Conservation (phyloP, 2,888 invertebrate genomes). For the Melolontha melolontha region DNA sequence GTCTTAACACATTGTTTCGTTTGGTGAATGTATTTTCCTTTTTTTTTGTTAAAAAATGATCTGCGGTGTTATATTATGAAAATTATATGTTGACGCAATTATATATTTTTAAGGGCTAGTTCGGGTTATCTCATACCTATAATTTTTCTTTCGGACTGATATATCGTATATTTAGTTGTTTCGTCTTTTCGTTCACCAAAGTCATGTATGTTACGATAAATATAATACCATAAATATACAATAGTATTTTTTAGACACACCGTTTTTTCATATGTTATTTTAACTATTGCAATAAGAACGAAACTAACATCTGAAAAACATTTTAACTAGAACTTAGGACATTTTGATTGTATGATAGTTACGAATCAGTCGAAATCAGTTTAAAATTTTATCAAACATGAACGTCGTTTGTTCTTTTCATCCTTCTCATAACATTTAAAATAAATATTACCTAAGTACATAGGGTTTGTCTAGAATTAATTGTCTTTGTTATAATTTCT, state of each 20-base stretch:
- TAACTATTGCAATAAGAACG: too few species aligned
- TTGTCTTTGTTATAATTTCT: constrained; percentile 6
- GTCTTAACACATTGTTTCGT: constrained; percentile 16
- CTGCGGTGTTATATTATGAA: constrained; percentile 36
- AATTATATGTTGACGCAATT: constrained; percentile 21
- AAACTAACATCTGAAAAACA: too few species aligned
- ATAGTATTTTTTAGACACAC: neutral
- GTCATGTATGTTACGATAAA: constrained; percentile 21
- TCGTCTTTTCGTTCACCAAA: constrained; percentile 24
- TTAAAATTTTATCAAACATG: too few species aligned
- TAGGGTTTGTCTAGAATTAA: constrained; percentile 7
- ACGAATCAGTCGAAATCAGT: too few species aligned
- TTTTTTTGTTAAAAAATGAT: constrained; percentile 20
- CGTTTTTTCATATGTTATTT: constrained; percentile 2
- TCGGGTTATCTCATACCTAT: constrained; percentile 34
- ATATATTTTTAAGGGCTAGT: constrained; percentile 30
- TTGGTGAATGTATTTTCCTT: constrained; percentile 15
- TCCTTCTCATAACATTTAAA: too few species aligned
- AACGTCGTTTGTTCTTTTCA: too few species aligned
- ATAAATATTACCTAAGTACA: too few species aligned
- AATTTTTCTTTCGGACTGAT: constrained; percentile 25
- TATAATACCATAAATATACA: constrained; percentile 10
- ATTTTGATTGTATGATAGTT: too few species aligned
- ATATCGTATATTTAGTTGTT: constrained; percentile 20
- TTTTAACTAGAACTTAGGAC: too few species aligned